A percentile compares a stretch with the other conserved stretches of the same genome.
Evolutionary conservation across 1,140 invertebrate species (phyloP).

Genomic region (Zaprionus gabonicus): DNA sequence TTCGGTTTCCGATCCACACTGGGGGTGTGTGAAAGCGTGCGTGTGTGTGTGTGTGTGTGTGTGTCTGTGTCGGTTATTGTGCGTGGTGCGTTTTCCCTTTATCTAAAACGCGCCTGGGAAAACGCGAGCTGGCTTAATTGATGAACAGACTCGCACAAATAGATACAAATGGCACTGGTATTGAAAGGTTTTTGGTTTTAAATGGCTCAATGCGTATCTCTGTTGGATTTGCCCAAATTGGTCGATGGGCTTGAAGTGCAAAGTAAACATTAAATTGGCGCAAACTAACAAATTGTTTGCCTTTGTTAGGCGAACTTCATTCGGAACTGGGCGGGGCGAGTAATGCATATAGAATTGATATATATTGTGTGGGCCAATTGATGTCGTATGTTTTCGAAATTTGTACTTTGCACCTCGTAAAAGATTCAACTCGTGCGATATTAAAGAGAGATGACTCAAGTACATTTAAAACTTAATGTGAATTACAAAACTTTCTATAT

Average conservation of each 20-base stretch:
- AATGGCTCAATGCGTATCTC: constrained; percentile 44
- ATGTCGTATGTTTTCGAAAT: constrained; percentile 36
- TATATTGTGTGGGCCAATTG: constrained; percentile 27
- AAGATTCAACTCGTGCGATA: constrained; percentile 11
- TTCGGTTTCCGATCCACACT: neutral
- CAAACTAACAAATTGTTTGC: constrained; percentile 72
- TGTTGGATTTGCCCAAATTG: constrained; percentile 70
- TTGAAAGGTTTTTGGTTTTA: constrained; percentile 49
- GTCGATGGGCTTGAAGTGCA: constrained; percentile 63
- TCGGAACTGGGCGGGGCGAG: constrained; percentile 45
- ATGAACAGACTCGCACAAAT: constrained; percentile 55
- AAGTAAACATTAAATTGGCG: constrained; percentile 82
- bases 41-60: constrained; percentile 19
- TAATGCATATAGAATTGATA: constrained; percentile 19
- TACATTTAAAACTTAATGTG: neutral
- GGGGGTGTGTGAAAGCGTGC: constrained; percentile 28
- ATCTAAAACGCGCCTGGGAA: constrained; percentile 77
- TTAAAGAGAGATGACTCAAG: neutral
- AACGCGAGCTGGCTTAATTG: constrained; percentile 72
- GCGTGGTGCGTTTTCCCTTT: constrained; percentile 48
- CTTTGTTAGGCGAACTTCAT: constrained; percentile 36
- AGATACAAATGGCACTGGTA: constrained; percentile 37
- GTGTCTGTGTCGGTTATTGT: constrained; percentile 7
- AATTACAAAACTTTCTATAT: neutral
- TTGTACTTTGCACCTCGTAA: constrained; percentile 72